Evolutionary conservation across 2,888 invertebrate species (phyloP).

Genomic region (Phyllotreta cruciferae): DNA sequence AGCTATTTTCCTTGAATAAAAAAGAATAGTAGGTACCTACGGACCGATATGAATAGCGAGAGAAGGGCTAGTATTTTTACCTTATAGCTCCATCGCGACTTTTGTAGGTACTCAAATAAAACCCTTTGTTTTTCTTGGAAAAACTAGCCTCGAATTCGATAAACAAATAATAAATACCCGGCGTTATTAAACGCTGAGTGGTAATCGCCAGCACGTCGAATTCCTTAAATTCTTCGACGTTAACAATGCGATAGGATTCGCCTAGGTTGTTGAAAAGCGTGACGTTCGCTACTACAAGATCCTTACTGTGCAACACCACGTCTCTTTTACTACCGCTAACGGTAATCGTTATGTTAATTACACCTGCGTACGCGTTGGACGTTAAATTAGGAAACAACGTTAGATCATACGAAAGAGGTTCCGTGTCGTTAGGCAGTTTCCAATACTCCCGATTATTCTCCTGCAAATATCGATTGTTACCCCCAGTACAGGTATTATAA

Average conservation of each 20-base stretch:
- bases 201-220: constrained; percentile 51
- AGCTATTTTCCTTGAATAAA: constrained; percentile 74
- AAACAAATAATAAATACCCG: constrained; percentile 64
- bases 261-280: constrained; percentile 5
- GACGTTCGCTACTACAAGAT: constrained; percentile 49
- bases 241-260: constrained; percentile 42
- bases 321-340: constrained; percentile 50
- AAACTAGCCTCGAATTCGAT: constrained; percentile 71
- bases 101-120: constrained; percentile 73
- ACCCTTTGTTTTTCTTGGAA: constrained; percentile 71
- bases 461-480: no score
- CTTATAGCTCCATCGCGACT: constrained; percentile 35
- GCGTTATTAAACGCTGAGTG: constrained; percentile 46
- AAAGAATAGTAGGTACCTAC: background rate
- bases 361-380: constrained; percentile 67
- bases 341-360: constrained; percentile 63
- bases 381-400: constrained; percentile 69
- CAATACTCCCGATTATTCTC: no score
- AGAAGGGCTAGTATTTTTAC: constrained; percentile 29
- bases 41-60: background rate
- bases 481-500: constrained; percentile 40
- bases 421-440: constrained; percentile 67
- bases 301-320: constrained; percentile 52
- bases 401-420: constrained; percentile 70
- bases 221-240: constrained; percentile 48